Conservation (phyloP, 2,888 invertebrate genomes). For the Stenurella melanura region DNA sequence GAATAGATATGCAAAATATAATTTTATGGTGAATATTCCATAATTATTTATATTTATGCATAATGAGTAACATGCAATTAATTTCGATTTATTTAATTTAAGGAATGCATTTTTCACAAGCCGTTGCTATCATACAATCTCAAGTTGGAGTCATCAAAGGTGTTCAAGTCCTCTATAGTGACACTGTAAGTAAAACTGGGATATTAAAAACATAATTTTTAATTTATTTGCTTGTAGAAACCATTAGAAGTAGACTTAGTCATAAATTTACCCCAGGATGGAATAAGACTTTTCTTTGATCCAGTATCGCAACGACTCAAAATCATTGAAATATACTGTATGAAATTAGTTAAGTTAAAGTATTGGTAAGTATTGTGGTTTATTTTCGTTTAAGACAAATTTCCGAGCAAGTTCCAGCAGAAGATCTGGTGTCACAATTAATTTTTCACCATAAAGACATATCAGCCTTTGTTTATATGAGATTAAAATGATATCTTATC, state of each 20-base stretch:
- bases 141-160: constrained; percentile 96
- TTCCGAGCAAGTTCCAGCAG: background rate
- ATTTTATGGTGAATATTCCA: no score
- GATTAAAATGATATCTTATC: background rate
- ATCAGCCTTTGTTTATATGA: background rate
- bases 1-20: no score
- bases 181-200: constrained; percentile 81
- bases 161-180: constrained; percentile 97
- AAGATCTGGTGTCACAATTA: background rate
- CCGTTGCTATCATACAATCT: constrained; percentile 96
- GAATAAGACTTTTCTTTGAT: constrained; percentile 97
- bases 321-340: constrained; percentile 97
- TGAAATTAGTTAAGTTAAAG: constrained; percentile 97
- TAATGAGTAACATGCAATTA: background rate
- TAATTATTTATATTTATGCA: background rate
- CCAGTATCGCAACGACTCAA: constrained; percentile 95
- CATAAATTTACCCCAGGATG: constrained; percentile 97
- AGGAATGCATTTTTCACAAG: constrained; percentile 99
- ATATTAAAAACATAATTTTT: constrained; percentile 4
- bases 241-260: constrained; percentile 96
- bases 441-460: background rate
- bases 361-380: constrained; percentile 85
- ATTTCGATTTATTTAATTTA: constrained; percentile 53
- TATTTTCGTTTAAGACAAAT: background rate
- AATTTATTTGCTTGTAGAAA: constrained; percentile 80